Percentiles rank a stretch among this genome's conserved stretches.
phyloP scores from a whole-genome alignment of 2,113 vertebrate species.

The Pantherophis guttatus region DNA sequence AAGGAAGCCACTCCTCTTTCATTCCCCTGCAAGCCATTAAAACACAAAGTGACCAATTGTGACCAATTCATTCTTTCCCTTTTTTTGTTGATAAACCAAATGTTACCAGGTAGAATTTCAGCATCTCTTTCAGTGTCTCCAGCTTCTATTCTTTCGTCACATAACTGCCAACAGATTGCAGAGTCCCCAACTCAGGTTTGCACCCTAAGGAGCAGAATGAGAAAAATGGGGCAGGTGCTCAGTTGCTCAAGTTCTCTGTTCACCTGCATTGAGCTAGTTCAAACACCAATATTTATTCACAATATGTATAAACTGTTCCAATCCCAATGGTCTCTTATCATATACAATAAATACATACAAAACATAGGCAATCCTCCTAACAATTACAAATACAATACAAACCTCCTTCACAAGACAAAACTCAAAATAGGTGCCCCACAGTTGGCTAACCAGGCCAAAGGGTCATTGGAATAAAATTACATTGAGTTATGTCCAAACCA shows the following conservation, averaged over 20 bases:
- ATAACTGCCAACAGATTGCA: background rate
- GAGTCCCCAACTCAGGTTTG: background rate
- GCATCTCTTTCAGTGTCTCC: background rate
- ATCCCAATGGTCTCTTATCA: background rate
- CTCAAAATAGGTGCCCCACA: background rate
- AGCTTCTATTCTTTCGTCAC: background rate
- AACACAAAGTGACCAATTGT: background rate
- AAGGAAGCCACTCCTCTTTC: background rate
- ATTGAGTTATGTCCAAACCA: background rate
- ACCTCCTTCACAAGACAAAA: background rate
- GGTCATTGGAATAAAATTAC: background rate
- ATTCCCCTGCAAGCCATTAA: background rate
- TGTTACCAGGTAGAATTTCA: background rate
- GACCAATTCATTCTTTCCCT: background rate
- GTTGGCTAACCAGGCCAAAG: background rate
- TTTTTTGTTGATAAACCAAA: background rate
- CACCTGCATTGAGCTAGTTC: background rate
- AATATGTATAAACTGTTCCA: background rate
- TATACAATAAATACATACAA: background rate
- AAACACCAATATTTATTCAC: background rate
- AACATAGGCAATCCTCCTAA: background rate
- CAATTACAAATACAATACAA: background rate
- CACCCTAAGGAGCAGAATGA: background rate
- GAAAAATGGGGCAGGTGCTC: background rate
- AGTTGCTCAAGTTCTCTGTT: background rate